Evolutionary conservation across 30 jellyfish, hydroid and myxozoan species (phyloP), one percentile per base, ranked within the genome.

Genomic region (Pseudorhiza aurosa): DNA sequence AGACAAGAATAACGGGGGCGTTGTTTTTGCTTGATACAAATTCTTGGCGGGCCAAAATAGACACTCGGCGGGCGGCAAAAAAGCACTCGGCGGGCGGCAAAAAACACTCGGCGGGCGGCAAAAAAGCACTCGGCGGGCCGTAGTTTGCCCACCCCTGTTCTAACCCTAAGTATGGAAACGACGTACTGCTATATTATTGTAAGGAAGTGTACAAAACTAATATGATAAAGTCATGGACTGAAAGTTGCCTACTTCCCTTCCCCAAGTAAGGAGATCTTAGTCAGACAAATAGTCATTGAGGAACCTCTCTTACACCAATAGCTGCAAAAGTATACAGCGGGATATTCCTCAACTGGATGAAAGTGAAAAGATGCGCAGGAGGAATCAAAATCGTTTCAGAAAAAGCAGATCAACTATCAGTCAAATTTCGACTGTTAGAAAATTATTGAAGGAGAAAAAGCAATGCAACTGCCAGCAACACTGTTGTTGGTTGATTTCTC

Each of bases 331-430:
- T 58, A 2, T 58, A 58, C 47, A 4, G 27, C n/a, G 2, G 8
- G 4, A 5, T 58, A 17, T 42, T 58, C 11, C 72, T 58, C 21
- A 58, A 58, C n/a, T 2, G 72, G 2, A 49, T 31, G 63, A 31
- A 8, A 33, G 29, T 19, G 80, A 65, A 9, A 27, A 27, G 19
- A 39, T 65, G 19, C 26, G 29, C 9, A 22, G 80, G 32, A 39
- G 44, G 44, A 70, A 70, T 22, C 84, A 70, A 45, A 70, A 70
- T 40, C 78, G 84, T 9, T 70, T 70, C 29, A 77, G 77, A 8
- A 39, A 37, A 39, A 45, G 29, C 44, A 42, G 84, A n/a, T 65
- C 63, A 3, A 65, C 80, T 2, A 3, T 30, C 2, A 26, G 64
- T 4, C 80, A 65, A 24, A 65, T 8, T 11, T 65, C 35, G 5